phyloP scores from a whole-genome alignment of 2,888 invertebrate species.

The Xestia c-nigrum region DNA sequence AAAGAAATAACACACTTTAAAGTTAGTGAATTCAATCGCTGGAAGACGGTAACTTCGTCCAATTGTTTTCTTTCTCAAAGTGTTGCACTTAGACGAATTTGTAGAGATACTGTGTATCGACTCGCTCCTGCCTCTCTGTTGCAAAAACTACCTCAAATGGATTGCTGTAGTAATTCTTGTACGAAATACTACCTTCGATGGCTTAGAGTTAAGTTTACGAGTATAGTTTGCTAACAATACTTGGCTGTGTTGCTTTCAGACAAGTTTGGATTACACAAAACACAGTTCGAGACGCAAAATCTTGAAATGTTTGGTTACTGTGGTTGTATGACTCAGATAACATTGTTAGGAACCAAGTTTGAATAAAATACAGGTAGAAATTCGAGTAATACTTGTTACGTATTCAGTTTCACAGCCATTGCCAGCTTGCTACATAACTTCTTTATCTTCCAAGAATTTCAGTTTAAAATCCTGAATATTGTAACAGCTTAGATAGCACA shows the following conservation, averaged over 20 bases:
- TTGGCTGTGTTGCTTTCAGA: slow-evolving; percentile 50
- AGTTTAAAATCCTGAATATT: neutral
- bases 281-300: slow-evolving; percentile 32
- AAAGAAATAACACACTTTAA: slow-evolving; percentile 88
- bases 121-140: slow-evolving; percentile 42
- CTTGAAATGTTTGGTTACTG: slow-evolving; percentile 23
- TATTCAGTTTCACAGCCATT: neutral
- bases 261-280: slow-evolving; percentile 46
- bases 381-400: neutral
- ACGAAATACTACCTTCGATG: slow-evolving; percentile 61
- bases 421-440: neutral
- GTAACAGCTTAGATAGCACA: neutral
- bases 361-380: slow-evolving; percentile 32
- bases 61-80: slow-evolving; percentile 86
- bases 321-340: slow-evolving; percentile 29
- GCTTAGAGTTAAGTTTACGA: slow-evolving; percentile 61
- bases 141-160: slow-evolving; percentile 65
- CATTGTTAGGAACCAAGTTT: slow-evolving; percentile 28
- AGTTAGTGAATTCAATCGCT: slow-evolving; percentile 87
- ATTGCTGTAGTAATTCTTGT: slow-evolving; percentile 65
- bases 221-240: slow-evolving; percentile 59
- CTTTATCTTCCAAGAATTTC: neutral
- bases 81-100: slow-evolving; percentile 80
- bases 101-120: slow-evolving; percentile 71
- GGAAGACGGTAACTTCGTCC: slow-evolving; percentile 83